Base-by-base conservation (phyloP, 2,888 invertebrate genomes). In the Drosophila formosana region DNA sequence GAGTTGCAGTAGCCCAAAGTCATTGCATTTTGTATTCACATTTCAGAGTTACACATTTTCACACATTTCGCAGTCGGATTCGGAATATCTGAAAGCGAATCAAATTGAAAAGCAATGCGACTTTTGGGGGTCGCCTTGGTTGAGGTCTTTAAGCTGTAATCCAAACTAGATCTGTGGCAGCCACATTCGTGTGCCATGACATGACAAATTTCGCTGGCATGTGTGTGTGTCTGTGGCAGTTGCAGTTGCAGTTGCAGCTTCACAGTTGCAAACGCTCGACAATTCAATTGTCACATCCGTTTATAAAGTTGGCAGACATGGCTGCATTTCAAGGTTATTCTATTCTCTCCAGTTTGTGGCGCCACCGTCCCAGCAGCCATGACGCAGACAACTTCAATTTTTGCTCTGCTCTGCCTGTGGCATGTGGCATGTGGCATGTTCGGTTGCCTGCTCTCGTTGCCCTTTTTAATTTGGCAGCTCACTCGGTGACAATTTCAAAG, bases 251-350 rank as follows among this genome's bases (percentile, higher is more conserved):
- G 45, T 37, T 25, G 34, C 39, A 63, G 57, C 18, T 18, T 41
- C 64, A 47, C 39, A 64, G 63, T 55, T 18, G 43, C 71, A 64
- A 64, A 50, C 60, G 75, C 63, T 68, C 57, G 82, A 69, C 81
- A 84, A 81, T 81, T 81, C 64, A 81, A 81, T 81, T 81, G 81
- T 79, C 82, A 71, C 85, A 84, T 84, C 71, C 85, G 85, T 69
- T 84, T 82, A 73, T 82, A 71, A 82, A 85, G 85, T 81, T 81
- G 80, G 81, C 84, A 78, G 74, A 78, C 80, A 78, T 69, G 74
- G 63, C 50, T 51, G 74, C 83, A 74, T 82, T 80, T 80, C 80
- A 80, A 80, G 80, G 80, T 80, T 80, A 83, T 62, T 71, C 58
- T 51, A 23, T 52, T 49, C 49, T 49, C 58, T n/a, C 37, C 41